Conservation (phyloP, 2,888 invertebrate species). For the Cactoblastis cactorum region DNA sequence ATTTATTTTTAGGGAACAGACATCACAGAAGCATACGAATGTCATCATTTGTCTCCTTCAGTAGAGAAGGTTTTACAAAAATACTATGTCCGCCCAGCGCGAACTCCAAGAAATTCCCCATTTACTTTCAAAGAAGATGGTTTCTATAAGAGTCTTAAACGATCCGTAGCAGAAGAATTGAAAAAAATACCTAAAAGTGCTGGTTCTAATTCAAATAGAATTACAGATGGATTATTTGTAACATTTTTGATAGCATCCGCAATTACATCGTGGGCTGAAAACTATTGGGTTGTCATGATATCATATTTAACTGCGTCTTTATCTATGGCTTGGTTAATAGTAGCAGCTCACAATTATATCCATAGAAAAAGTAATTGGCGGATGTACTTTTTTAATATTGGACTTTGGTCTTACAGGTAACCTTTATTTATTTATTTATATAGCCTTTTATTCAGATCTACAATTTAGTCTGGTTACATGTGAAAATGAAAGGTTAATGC, state of each 20-base stretch:
- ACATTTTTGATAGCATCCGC: slow-evolving; percentile 52
- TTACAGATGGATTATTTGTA: slow-evolving; percentile 57
- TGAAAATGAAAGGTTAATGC: too few relatives aligned
- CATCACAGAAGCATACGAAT: slow-evolving; percentile 82
- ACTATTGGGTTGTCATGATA: slow-evolving; percentile 41
- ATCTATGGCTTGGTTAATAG: slow-evolving; percentile 78
- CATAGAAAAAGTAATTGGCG: slow-evolving; percentile 88
- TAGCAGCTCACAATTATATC: slow-evolving; percentile 88
- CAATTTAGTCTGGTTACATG: too few relatives aligned
- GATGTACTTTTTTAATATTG: slow-evolving; percentile 87
- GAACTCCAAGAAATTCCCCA: slow-evolving; percentile 82
- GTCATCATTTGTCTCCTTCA: slow-evolving; percentile 72
- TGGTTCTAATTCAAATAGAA: slow-evolving; percentile 35
- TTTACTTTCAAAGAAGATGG: slow-evolving; percentile 87
- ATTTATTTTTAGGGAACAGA: slow-evolving; percentile 73
- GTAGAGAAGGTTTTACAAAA: slow-evolving; percentile 81
- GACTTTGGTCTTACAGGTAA: slow-evolving; percentile 82
- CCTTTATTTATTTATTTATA: slow-evolving; percentile 4
- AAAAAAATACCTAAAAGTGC: slow-evolving; percentile 66
- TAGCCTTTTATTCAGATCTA: too few relatives aligned
- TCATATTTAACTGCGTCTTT: slow-evolving; percentile 57
- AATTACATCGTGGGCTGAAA: slow-evolving; percentile 41
- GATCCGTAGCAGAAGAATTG: slow-evolving; percentile 72
- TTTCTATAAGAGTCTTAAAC: slow-evolving; percentile 85
- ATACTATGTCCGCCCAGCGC: slow-evolving; percentile 82